Conservation (phyloP, 64 coral and sea anemone species). For the Montipora capricornis region DNA sequence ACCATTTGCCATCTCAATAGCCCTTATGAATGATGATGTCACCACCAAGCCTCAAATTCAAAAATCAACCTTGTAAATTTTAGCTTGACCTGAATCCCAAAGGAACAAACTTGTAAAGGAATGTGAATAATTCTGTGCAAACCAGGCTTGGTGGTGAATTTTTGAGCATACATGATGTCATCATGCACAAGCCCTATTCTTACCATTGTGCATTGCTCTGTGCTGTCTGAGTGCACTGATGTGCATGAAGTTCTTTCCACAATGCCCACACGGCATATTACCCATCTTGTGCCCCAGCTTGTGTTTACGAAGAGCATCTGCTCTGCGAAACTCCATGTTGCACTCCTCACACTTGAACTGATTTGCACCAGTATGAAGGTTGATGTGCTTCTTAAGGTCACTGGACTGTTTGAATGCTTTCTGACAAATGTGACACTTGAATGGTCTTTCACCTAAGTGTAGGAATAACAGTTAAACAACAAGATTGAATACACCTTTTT, state of each 20-base stretch:
- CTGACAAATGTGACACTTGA: constrained; percentile 93
- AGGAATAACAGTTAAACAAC: neutral
- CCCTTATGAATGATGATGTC: no score
- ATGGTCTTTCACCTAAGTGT: constrained; percentile 77
- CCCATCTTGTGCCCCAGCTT: constrained; percentile 79
- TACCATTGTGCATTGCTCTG: constrained; percentile 82
- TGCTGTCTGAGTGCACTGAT: constrained; percentile 78
- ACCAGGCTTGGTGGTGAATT: no score
- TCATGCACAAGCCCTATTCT: neutral
- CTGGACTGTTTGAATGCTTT: constrained; percentile 95
- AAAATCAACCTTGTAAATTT: no score
- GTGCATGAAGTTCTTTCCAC: constrained; percentile 84
- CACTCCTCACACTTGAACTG: constrained; percentile 96
- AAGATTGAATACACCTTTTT: neutral
- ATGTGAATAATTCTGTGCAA: no score
- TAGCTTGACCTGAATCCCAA: no score
- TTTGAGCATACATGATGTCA: no score
- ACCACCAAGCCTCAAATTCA: no score
- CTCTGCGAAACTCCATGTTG: constrained; percentile 87
- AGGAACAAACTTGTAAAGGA: no score
- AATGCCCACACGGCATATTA: constrained; percentile 75
- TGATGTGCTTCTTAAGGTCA: constrained; percentile 95
- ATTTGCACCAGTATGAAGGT: constrained; percentile 92
- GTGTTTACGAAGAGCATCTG: constrained; percentile 90
- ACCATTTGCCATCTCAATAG: no score